A percentile compares a stretch with the other conserved stretches of the same genome.
These are phyloP conservation scores for Smittia aterrima DNA, from an alignment of 2,888 invertebrate species.

Conservation along the genomic window DNA sequence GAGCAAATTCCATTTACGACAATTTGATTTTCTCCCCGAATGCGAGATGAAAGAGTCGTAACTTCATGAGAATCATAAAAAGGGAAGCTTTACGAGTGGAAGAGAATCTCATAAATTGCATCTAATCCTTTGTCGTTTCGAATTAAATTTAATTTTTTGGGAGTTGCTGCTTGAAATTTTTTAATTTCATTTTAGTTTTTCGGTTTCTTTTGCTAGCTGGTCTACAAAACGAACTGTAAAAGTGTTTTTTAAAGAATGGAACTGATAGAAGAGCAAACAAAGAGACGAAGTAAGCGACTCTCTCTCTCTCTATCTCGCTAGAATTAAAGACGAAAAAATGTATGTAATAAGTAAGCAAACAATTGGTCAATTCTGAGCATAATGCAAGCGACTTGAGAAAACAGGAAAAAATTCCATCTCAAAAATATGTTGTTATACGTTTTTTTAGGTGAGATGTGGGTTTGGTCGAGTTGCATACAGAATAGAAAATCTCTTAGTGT, in stretches of 20 bases:
- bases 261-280: slow-evolving; percentile 40
- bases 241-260: slow-evolving; percentile 37
- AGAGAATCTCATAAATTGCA: no score
- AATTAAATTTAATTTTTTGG: not conserved
- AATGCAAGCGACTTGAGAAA: slow-evolving; percentile 36
- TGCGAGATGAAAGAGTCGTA: not conserved
- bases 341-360: slow-evolving; percentile 41
- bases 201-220: not conserved
- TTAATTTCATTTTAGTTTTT: not conserved
- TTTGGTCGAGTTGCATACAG: not conserved
- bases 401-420: slow-evolving; percentile 37
- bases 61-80: no score
- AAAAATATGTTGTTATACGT: not conserved
- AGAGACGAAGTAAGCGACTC: not conserved
- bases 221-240: slow-evolving; percentile 20
- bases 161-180: not conserved
- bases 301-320: not conserved
- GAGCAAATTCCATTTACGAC: not conserved
- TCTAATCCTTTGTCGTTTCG: not conserved
- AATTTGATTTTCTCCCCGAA: slow-evolving; percentile 11
- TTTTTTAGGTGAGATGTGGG: slow-evolving; percentile 7
- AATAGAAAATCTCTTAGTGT: not conserved
- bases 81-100: no score
- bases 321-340: slow-evolving; percentile 12
- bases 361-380: slow-evolving; percentile 41